Evolutionary conservation across 2,113 vertebrate genomes (phyloP).

Genomic region (Cranoglanis bouderius): DNA sequence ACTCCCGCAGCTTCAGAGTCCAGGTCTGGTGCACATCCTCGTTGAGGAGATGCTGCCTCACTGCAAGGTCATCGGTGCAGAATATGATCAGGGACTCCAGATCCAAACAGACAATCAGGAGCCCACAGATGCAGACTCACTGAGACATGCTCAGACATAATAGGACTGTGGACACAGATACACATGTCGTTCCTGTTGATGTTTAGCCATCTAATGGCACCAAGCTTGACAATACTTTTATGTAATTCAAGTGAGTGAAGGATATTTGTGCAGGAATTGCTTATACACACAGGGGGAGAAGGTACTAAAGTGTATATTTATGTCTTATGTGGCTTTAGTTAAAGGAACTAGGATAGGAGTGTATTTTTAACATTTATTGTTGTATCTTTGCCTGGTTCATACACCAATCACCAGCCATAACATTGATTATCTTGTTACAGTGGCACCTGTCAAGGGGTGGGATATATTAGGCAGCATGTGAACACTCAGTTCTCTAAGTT

Average conservation of each 20-base stretch:
- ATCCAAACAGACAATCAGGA: constrained; percentile 21
- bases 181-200: background rate
- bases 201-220: background rate
- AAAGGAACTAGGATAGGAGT: background rate
- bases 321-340: background rate
- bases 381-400: background rate
- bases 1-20: constrained; percentile 71
- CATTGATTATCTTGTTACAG: no score
- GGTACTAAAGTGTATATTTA: background rate
- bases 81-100: constrained; percentile 64
- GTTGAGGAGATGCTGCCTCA: constrained; percentile 84
- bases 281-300: background rate
- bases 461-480: no score
- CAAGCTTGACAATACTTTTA: background rate
- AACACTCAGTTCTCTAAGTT: no score
- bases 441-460: no score
- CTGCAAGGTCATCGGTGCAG: constrained; percentile 75
- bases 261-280: background rate
- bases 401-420: no score
- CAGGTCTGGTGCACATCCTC: constrained; percentile 77
- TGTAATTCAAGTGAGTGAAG: background rate
- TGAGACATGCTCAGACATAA: background rate
- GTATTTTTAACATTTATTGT: background rate
- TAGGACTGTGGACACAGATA: constrained; percentile 10
- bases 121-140: background rate